Evolutionary conservation across 2,113 vertebrate species (phyloP), one percentile per base, ranked within the genome.

Genomic region (Nettapus auritus): DNA sequence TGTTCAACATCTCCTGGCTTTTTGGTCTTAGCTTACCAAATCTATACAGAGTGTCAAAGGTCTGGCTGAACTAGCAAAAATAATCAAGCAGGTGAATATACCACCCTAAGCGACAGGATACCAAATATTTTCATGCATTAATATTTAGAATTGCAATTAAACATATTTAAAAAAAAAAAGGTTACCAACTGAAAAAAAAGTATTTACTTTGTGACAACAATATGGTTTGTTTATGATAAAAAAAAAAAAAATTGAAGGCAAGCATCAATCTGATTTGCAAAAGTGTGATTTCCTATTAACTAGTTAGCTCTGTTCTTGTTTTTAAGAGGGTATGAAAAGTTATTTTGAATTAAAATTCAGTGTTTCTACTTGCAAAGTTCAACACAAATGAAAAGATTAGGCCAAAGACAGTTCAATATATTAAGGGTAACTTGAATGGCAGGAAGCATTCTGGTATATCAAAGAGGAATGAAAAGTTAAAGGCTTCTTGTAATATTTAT

Each of bases 381-480:
- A 96, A 87, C 73, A 91, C 83, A 95, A 96, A 89, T 55, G 48
- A 97, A 97, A 97, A 88, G 93, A 89, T 92, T 94, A 96, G 60
- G 70, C 64, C 50, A 42, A 60, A 90, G 70, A 89, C 83, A 88
- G 57, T 71, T 92, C 86, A 91, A 53, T 71, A 34, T 75, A 95
- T 89, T 94, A 92, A 91, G 94, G 81, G 63, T 64, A 92, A 76
- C 2, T 38, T 73, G 69, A 52, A 48, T 46, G 62, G 84, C 82
- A 96, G 50, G 81, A 91, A 83, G 31, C 42, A 63, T 82, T 95
- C 80, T 88, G 62, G 59, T 70, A 92, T 68, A 94, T 79, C 91
- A 83, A 89, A 92, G 71, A 53, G 79, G 88, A 97, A 94, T 82
- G 79, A 90, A 91, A 94, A 69, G 69, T 87, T 82, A 89, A 76